Percentiles rank a stretch among this genome's conserved stretches.
phyloP scores from a whole-genome alignment of 2,113 vertebrate genomes.

The Trinectes maculatus region DNA sequence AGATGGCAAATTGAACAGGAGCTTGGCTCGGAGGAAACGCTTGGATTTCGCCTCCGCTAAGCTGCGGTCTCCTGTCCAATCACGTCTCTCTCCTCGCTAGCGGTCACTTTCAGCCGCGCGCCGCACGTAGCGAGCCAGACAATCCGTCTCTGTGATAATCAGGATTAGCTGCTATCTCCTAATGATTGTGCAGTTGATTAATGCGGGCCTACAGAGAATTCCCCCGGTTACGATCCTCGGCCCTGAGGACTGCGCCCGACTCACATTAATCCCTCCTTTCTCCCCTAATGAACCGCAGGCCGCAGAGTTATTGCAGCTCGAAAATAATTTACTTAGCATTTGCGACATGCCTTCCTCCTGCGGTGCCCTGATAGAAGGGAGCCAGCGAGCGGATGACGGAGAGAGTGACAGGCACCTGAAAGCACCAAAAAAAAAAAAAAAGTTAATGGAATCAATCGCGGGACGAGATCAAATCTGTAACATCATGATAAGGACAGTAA shows the following conservation, averaged over 20 bases:
- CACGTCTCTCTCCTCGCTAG: conserved; percentile 31
- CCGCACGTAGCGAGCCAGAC: conserved; percentile 30
- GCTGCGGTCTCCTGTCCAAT: conserved; percentile 41
- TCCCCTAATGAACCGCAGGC: conserved; percentile 1
- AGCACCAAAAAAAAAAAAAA: conserved; percentile 34
- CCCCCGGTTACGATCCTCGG: conserved; percentile 13
- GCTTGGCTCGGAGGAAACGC: conserved; percentile 56
- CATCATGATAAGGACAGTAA: conserved; percentile 38
- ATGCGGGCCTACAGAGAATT: conserved; percentile 30
- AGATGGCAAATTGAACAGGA: conserved; percentile 58
- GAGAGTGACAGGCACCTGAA: conserved; percentile 15
- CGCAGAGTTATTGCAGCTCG: conserved; percentile 23
- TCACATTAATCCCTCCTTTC: conserved; percentile 34
- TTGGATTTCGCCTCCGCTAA: conserved; percentile 50
- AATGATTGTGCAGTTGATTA: conserved; percentile 50
- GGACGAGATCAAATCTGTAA: conserved; percentile 52
- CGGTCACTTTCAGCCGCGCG: conserved; percentile 27
- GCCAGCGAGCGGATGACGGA: conserved; percentile 8
- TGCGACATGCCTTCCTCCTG: conserved; percentile 17
- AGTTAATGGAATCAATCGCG: conserved; percentile 64
- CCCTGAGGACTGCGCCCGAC: background rate
- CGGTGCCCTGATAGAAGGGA: conserved; percentile 15
- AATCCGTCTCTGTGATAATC: conserved; percentile 35
- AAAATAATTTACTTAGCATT: conserved; percentile 44
- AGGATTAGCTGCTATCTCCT: conserved; percentile 41